Evolutionary conservation across 2,888 invertebrate species (phyloP), one percentile per base, ranked within the genome.

Genomic region (Agrochola macilenta): DNA sequence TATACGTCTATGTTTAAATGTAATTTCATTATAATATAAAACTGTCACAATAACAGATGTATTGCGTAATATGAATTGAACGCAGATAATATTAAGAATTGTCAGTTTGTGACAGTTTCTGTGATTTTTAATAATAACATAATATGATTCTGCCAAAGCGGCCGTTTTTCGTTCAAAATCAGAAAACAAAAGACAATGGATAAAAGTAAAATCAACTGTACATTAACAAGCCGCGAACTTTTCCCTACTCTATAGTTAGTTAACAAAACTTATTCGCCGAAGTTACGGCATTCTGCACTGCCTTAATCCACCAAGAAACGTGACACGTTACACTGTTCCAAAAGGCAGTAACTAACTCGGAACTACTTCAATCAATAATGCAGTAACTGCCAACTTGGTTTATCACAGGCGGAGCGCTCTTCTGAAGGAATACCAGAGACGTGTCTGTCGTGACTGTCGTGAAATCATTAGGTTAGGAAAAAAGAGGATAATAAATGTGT

Each of bases 361-460:
- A 73, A 76, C 65, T 76, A 49, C 63, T 72, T 46, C 76, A 69
- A 76, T 84, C 85, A 84, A 81, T 83, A 83, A 84, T 81, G 81
- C 81, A 84, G 71, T 61, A 52, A 70, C 63, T 58, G 49, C 52
- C 30, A 63, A 83, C 52, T 84, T 76, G 17, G 54, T 61, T 73
- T 63, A 60, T 65, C 64, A 69, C n/a, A 12, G 39, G 4, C 9
- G 49, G 39, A 57, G 58, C 23, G 23, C 49, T 35, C 35, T 69
- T 76, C 70, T 57, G 12, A 60, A 54, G 60, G 71, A 80, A 84
- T 80, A 76, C 61, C 63, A 69, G 26, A 84, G 78, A 52, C 26
- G 39, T 73, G n/a, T n/a, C n/a, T 64, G 30, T 23, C 2, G 26
- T 52, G n/a, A 69, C n/a, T 17, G n/a, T 52, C 30, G 23, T n/a